These are phyloP conservation scores for Siniperca undulata DNA, from an alignment of 2,797 vertebrate genomes.

Conservation along the genomic window DNA sequence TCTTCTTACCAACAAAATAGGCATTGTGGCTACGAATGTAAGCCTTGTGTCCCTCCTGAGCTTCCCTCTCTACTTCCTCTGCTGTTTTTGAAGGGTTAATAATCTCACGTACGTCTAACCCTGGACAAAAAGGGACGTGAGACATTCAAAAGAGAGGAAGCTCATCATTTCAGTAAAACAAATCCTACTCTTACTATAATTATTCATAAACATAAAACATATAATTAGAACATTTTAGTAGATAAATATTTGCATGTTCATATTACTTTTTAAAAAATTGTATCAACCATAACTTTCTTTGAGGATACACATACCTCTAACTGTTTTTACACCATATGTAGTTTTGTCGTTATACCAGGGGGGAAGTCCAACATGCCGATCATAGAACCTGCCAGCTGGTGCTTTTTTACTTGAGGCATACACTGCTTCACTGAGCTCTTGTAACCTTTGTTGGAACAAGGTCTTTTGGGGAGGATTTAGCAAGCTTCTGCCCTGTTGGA, in stretches of 20 bases:
- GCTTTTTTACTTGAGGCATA: conserved; percentile 82
- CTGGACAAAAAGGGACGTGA: conserved; percentile 59
- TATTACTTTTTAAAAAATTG: neutral
- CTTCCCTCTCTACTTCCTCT: conserved; percentile 85
- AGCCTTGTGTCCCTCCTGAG: conserved; percentile 81
- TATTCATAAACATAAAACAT: neutral
- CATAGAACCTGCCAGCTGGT: conserved; percentile 85
- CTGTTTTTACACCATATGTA: conserved; percentile 84
- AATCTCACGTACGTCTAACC: conserved; percentile 72
- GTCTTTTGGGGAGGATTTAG: conserved; percentile 85
- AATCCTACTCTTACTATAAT: neutral
- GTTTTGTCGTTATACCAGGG: conserved; percentile 76
- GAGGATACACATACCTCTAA: conserved; percentile 77
- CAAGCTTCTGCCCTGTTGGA: conserved; percentile 77
- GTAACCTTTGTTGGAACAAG: conserved; percentile 86
- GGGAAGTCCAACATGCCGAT: conserved; percentile 82
- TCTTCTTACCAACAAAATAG: conserved; percentile 86
- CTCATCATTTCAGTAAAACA: neutral
- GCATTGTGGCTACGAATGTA: conserved; percentile 87
- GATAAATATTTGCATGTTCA: neutral
- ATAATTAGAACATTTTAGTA: neutral
- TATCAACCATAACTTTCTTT: neutral
- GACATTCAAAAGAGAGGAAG: neutral
- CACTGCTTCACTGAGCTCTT: conserved; percentile 83
- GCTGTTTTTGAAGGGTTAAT: conserved; percentile 88